Evolutionary conservation across 2,888 invertebrate species (phyloP).

Genomic region (Dryobota labecula): DNA sequence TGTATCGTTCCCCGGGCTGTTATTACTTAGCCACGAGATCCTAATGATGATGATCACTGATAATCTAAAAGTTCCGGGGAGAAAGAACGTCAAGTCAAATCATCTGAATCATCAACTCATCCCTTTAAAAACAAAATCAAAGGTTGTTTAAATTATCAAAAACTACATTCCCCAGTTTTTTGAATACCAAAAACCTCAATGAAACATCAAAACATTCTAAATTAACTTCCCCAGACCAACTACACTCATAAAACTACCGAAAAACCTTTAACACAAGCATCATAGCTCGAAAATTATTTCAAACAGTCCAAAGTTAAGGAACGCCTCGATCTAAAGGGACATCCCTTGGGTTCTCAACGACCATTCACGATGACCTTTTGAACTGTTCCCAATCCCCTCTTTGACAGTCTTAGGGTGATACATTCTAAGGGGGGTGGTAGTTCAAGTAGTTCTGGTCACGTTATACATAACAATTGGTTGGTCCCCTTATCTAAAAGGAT

Average conservation of each 20-base stretch:
- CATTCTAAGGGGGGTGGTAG: conserved; percentile 43
- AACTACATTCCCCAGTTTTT: not conserved
- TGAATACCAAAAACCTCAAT: not conserved
- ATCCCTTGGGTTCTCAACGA: conserved; percentile 65
- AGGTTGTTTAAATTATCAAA: not conserved
- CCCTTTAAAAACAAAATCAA: not conserved
- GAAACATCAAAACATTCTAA: conserved; percentile 22
- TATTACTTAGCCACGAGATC: no score
- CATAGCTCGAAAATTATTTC: conserved; percentile 75
- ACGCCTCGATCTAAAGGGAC: conserved; percentile 72
- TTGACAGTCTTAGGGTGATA: not conserved
- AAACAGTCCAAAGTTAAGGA: conserved; percentile 72
- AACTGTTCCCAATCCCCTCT: conserved; percentile 15
- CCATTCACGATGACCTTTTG: conserved; percentile 66
- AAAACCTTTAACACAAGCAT: conserved; percentile 60
- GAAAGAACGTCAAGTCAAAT: not conserved
- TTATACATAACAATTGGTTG: conserved; percentile 85
- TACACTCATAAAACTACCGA: conserved; percentile 44
- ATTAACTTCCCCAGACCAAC: conserved; percentile 48
- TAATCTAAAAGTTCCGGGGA: not conserved
- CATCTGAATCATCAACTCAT: not conserved
- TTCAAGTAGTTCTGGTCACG: conserved; percentile 70
- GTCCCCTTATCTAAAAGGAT: conserved; percentile 86
- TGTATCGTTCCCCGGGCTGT: no score
- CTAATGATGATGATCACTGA: not conserved